These are phyloP conservation scores for Trachythela sp. DNA, from an alignment of 64 coral and sea anemone species.

Conservation along the genomic window DNA sequence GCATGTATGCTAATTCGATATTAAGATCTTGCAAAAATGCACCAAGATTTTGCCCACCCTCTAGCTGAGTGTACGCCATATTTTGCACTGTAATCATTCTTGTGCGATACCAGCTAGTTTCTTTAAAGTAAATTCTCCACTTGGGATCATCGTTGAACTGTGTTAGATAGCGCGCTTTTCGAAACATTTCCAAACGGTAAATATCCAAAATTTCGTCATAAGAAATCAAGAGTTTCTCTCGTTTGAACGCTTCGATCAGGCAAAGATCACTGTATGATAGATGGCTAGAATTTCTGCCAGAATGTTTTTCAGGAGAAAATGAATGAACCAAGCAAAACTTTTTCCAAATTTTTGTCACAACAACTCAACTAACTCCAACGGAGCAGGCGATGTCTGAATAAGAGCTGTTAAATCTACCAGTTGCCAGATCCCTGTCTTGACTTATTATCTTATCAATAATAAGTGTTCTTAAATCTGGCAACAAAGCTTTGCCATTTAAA, in stretches of 20 bases:
- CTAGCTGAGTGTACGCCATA: neutral
- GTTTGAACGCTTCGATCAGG: neutral
- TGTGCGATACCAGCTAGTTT: neutral
- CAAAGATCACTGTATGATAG: neutral
- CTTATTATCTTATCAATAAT: neutral
- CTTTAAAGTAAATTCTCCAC: neutral
- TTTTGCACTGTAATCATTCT: neutral
- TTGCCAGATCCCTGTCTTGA: neutral
- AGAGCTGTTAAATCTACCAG: neutral
- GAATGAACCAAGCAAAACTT: neutral
- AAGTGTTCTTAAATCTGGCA: neutral
- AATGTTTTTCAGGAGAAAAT: neutral
- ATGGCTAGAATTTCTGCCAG: neutral
- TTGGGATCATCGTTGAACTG: neutral
- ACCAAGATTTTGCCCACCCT: neutral
- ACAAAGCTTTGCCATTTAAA: neutral
- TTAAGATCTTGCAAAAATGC: neutral
- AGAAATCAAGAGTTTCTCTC: neutral
- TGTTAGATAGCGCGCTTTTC: neutral
- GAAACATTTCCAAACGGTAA: neutral
- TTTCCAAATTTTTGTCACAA: neutral
- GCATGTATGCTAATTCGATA: neutral
- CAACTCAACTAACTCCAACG: neutral
- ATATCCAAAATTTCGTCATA: neutral
- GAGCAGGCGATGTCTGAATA: neutral